Conservation (phyloP, 2,888 invertebrate genomes). For the Epirrhoe alternata region DNA sequence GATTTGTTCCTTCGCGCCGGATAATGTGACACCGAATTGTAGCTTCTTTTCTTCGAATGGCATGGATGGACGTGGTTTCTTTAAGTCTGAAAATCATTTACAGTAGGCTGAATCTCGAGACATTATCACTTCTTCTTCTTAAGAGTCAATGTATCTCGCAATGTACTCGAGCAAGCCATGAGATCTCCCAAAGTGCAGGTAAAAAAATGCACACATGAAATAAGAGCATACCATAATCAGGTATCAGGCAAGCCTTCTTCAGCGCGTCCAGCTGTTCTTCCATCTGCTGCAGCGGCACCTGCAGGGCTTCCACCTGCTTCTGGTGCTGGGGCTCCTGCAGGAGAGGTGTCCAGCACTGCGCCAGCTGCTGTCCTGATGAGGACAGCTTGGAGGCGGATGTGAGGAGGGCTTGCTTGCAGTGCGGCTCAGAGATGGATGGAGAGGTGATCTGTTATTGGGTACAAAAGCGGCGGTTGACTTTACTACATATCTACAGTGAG, state of each 20-base stretch:
- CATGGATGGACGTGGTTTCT: background rate
- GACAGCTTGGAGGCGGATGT: conserved; percentile 48
- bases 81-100: conserved; percentile 15
- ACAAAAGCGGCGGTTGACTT: background rate
- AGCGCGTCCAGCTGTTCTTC: conserved; percentile 32
- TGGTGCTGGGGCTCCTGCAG: conserved; percentile 33
- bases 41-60: conserved; percentile 25
- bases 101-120: background rate
- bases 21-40: conserved; percentile 27
- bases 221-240: conserved; percentile 18
- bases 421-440: conserved; percentile 50
- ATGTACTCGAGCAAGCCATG: too few species aligned
- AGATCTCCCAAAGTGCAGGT: too few species aligned
- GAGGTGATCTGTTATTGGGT: conserved; percentile 46
- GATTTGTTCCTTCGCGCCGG: conserved; percentile 23
- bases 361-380: conserved; percentile 39
- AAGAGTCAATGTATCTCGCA: too few species aligned
- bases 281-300: conserved; percentile 43
- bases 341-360: conserved; percentile 30
- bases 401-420: conserved; percentile 50
- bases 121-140: background rate
- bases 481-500: too few species aligned
- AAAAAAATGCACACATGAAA: too few species aligned
- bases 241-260: conserved; percentile 23
- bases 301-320: conserved; percentile 30